These are phyloP conservation scores for Drosophila melanogaster DNA, from an alignment of 1,140 invertebrate species.

Conservation along the genomic window DNA sequence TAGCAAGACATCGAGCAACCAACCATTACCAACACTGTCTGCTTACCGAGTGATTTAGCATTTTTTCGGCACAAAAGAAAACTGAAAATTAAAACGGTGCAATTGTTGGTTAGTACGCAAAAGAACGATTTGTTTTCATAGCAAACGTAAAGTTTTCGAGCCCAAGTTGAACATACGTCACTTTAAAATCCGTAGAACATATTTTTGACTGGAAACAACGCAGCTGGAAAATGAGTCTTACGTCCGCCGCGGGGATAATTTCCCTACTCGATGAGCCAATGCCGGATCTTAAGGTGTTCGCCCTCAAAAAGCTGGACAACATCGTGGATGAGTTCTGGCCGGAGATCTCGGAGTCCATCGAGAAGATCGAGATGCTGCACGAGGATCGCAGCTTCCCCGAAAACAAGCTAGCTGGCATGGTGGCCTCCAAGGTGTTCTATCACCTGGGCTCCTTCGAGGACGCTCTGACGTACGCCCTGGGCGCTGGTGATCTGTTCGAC, in stretches of 20 bases:
- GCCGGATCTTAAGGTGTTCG: conserved; percentile 96
- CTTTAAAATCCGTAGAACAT: conserved; percentile 50
- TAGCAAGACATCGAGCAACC: not conserved
- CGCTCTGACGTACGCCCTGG: conserved; percentile 96
- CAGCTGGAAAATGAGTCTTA: conserved; percentile 85
- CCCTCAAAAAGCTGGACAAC: conserved; percentile 94
- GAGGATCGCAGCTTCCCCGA: conserved; percentile 96
- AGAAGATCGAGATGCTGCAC: conserved; percentile 98
- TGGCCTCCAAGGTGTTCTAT: conserved; percentile 99
- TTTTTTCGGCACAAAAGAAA: conserved; percentile 76
- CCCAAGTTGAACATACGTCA: conserved; percentile 51
- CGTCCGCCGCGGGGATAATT: conserved; percentile 93
- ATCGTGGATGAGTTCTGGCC: conserved; percentile 99
- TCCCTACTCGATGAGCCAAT: conserved; percentile 97
- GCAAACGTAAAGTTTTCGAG: not conserved
- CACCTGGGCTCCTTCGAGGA: conserved; percentile 98
- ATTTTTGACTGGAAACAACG: conserved; percentile 52
- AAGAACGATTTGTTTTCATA: conserved; percentile 1
- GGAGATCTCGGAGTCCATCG: conserved; percentile 98
- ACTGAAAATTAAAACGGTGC: conserved; percentile 62
- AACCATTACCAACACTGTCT: conserved; percentile 12
- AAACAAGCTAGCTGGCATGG: conserved; percentile 96
- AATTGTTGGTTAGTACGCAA: conserved; percentile 69
- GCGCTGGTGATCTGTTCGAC: conserved; percentile 96
- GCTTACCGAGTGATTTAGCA: conserved; percentile 72